Conservation (phyloP, 2,113 vertebrate species). For the Turdus rufiventris region DNA sequence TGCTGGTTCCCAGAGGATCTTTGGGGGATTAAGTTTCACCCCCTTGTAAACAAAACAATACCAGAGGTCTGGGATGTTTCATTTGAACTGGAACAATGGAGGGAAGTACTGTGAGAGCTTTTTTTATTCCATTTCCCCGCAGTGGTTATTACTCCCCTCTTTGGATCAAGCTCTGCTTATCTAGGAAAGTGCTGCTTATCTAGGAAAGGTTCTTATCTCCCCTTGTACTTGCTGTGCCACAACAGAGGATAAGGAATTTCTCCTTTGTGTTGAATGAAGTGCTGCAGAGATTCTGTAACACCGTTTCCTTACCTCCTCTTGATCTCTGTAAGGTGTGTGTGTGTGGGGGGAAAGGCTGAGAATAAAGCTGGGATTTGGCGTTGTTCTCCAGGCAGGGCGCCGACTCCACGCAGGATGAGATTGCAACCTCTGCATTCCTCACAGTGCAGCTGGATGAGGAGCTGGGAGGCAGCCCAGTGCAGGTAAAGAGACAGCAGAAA, state of each 20-base stretch:
- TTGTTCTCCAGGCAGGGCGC: constrained; percentile 83
- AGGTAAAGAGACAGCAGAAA: constrained; percentile 73
- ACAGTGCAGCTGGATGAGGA: constrained; percentile 88
- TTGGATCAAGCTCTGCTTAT: neutral
- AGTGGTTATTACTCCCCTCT: neutral
- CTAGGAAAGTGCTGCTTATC: neutral
- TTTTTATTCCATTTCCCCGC: rapidly evolving
- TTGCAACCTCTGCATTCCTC: constrained; percentile 85
- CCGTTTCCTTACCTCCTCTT: neutral
- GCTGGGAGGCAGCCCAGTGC: constrained; percentile 88
- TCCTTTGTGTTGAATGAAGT: neutral
- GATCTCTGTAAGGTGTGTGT: neutral
- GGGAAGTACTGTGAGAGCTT: neutral
- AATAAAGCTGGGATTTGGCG: neutral
- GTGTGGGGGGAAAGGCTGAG: neutral
- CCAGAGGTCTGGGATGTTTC: neutral
- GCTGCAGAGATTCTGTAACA: neutral
- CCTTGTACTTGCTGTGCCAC: neutral
- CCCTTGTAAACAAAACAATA: neutral
- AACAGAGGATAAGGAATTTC: neutral
- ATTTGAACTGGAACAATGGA: neutral
- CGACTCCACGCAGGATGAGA: constrained; percentile 90
- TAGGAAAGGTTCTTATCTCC: neutral
- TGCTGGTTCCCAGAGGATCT: neutral
- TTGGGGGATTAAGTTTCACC: neutral